Evolutionary conservation across 2,797 vertebrate genomes (phyloP).

Genomic region (Margarornis squamiger): DNA sequence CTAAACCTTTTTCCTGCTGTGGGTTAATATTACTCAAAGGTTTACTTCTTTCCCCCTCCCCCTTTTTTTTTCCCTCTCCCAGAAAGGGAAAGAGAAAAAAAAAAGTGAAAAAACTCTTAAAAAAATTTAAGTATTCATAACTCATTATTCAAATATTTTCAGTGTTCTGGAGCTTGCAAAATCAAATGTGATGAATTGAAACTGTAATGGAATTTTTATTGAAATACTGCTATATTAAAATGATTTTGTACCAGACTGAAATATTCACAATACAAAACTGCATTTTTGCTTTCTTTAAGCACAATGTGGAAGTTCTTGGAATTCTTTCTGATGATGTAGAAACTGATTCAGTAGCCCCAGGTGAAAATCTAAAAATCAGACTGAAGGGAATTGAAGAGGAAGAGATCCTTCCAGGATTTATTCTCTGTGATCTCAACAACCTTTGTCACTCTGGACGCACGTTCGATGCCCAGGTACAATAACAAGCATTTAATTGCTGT

Average conservation of each 20-base stretch:
- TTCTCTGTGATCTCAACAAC: constrained; percentile 93
- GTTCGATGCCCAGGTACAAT: constrained; percentile 92
- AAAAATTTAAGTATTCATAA: neutral
- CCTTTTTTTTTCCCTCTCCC: rapidly evolving
- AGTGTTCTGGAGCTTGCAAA: neutral
- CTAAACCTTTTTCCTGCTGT: neutral
- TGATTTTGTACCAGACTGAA: neutral
- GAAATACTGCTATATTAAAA: neutral
- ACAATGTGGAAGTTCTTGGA: constrained; percentile 93
- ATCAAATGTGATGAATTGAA: neutral
- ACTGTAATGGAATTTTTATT: neutral
- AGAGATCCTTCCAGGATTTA: constrained; percentile 96
- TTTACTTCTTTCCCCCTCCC: neutral
- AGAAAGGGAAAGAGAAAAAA: neutral
- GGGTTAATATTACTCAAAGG: neutral
- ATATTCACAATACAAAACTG: neutral
- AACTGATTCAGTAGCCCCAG: constrained; percentile 90
- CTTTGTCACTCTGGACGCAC: constrained; percentile 97
- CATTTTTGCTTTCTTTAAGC: constrained; percentile 76
- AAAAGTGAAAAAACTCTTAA: neutral
- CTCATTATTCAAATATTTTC: neutral
- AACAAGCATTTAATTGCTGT: neutral
- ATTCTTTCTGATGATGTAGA: constrained; percentile 96
- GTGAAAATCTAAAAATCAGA: constrained; percentile 95
- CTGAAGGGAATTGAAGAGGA: constrained; percentile 98